These are phyloP conservation scores for Alaudala cheleensis DNA, from an alignment of 2,113 vertebrate genomes.

Conservation along the genomic window DNA sequence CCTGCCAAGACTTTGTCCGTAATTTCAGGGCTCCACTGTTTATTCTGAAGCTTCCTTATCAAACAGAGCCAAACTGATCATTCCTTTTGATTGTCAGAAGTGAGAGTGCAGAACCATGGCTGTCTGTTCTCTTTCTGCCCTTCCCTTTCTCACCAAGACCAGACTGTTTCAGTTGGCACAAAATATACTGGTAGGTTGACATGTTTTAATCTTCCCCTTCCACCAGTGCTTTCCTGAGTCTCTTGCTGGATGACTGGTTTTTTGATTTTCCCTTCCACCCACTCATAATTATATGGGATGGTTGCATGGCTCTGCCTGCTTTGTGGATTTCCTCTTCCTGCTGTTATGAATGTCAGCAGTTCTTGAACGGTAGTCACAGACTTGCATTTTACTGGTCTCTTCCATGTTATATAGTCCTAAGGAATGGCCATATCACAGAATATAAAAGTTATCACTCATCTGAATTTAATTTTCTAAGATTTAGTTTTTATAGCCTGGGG, in stretches of 20 bases:
- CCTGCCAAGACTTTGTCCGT: neutral
- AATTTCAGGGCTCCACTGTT: constrained; percentile 21
- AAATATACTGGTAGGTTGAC: neutral
- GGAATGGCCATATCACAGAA: neutral
- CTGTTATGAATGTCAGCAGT: neutral
- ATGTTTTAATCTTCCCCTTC: constrained; percentile 35
- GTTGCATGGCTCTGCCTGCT: constrained; percentile 28
- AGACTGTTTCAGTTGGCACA: constrained; percentile 28
- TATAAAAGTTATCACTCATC: neutral
- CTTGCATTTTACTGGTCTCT: neutral
- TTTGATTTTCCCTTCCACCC: constrained; percentile 19
- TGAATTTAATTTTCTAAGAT: neutral
- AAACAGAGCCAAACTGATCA: constrained; percentile 7
- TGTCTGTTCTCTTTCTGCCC: constrained; percentile 1
- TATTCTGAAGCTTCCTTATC: constrained; percentile 30
- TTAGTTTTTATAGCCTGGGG: constrained; percentile 19
- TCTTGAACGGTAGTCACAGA: neutral
- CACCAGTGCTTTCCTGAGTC: neutral
- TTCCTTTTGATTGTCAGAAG: constrained; percentile 25
- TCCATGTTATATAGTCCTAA: neutral
- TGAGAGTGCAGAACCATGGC: neutral
- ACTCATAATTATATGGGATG: constrained; percentile 21
- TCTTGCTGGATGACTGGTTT: constrained; percentile 30
- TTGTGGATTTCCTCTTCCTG: constrained; percentile 58
- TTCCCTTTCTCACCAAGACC: constrained; percentile 36